These are phyloP conservation scores for Drosophila subquinaria DNA, from an alignment of 2,888 invertebrate species.

Conservation along the genomic window DNA sequence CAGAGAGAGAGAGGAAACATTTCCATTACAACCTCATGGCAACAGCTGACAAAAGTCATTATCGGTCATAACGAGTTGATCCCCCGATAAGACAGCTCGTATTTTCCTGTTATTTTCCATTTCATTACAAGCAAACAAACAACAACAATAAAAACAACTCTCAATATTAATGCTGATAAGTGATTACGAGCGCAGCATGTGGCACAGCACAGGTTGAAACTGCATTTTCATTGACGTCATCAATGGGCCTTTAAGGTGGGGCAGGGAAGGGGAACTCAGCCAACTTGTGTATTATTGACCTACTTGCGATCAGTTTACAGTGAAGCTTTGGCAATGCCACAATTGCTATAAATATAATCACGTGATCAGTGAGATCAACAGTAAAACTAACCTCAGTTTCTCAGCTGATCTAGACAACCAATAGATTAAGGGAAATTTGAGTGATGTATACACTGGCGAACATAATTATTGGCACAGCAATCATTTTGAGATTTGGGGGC, in stretches of 20 bases:
- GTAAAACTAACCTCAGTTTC: background rate
- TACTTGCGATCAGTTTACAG: conserved; percentile 51
- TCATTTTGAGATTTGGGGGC: no score
- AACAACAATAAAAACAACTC: conserved; percentile 21
- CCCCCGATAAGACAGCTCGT: conserved; percentile 13
- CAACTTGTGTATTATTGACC: conserved; percentile 54
- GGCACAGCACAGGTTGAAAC: conserved; percentile 7
- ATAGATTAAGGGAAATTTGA: background rate
- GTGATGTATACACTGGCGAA: no score
- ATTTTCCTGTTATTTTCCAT: conserved; percentile 77
- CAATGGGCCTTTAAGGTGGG: conserved; percentile 16
- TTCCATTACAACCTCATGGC: conserved; percentile 24
- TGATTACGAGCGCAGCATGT: conserved; percentile 44
- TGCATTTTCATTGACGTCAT: conserved; percentile 67
- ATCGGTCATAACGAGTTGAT: conserved; percentile 45
- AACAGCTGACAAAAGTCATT: conserved; percentile 43
- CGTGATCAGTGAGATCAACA: conserved; percentile 13
- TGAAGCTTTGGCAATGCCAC: conserved; percentile 23
- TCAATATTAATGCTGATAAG: conserved; percentile 48
- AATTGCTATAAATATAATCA: conserved; percentile 20
- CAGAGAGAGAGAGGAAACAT: background rate
- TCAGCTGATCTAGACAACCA: background rate
- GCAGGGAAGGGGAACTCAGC: background rate
- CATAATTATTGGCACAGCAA: no score
- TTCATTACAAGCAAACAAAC: conserved; percentile 62